Conservation (phyloP, 2,113 vertebrate species). For the Chaetodon trifascialis region DNA sequence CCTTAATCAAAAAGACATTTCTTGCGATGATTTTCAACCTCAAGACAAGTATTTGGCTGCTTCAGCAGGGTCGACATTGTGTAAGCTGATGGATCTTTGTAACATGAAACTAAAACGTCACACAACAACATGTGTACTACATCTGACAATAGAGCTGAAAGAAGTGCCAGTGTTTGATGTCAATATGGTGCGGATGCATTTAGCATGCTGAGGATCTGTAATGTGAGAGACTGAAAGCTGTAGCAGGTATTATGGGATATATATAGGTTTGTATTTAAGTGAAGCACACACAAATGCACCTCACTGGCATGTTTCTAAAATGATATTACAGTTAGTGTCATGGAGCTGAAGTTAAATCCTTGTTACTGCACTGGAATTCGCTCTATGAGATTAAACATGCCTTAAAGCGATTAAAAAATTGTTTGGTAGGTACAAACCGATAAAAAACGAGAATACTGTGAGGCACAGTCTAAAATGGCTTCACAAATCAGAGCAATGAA, state of each 20-base stretch:
- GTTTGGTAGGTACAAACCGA: not conserved
- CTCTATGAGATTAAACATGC: constrained; percentile 26
- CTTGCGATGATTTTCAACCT: constrained; percentile 9
- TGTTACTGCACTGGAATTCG: not conserved
- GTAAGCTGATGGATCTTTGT: not conserved
- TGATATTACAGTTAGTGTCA: not conserved
- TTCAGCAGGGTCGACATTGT: not conserved
- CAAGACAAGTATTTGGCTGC: constrained; percentile 12
- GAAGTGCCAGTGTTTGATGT: constrained; percentile 11
- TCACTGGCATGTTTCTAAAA: constrained; percentile 21
- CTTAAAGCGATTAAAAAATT: not conserved
- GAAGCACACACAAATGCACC: not conserved
- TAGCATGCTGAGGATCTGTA: not conserved
- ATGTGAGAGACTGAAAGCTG: not conserved
- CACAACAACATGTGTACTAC: not conserved
- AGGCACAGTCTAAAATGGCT: constrained; percentile 51
- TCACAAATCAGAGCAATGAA: constrained; percentile 31
- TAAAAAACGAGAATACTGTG: not conserved
- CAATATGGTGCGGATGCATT: not conserved
- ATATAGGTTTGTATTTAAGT: constrained; percentile 9
- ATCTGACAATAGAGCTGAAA: constrained; percentile 25
- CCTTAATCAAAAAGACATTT: constrained; percentile 25
- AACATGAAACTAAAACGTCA: constrained; percentile 13
- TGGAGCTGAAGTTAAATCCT: constrained; percentile 23
- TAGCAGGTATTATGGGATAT: constrained; percentile 3